Base-by-base conservation (phyloP, 2,113 vertebrate genomes). In the Leptosomus discolor region DNA sequence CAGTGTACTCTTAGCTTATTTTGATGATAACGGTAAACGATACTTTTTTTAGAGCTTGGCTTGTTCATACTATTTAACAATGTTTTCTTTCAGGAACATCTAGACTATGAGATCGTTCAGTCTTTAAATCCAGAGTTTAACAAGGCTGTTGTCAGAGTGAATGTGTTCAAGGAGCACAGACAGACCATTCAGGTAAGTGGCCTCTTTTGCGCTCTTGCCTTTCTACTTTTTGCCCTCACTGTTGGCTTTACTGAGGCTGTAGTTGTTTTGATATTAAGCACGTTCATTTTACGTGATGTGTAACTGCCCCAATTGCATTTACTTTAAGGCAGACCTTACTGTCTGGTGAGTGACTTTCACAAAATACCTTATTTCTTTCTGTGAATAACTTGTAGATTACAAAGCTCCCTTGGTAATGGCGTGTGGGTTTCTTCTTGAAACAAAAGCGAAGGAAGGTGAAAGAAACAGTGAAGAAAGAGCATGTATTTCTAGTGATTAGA, bases 61-160 rank as follows among this genome's bases (percentile, higher is more conserved):
- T 78, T 87, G 32, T 69, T 80, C 53, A 7, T 58, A 0, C 14
- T 41, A 36, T 94, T 92, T 91, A 80, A 68, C 46, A 57, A 29
- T 70, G 37, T 48, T 71, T 9, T 82, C 53, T 93, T 57, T 41
- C 84, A 99, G 99, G 99, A 99, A 84, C 99, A 99, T 88, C 97
- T 99, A 48, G 99, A 99, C 96, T 99, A 99, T 86, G 99, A 99
- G 97, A 99, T 99, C 37, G 99, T 99, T 94, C 99, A 99, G 97
- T 99, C 99, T 43, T 97, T 99, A 88, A 99, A 99, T 84, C 99
- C 99, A 0, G 99, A 99, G 93, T 99, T 99, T 97, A 99, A 99
- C 98, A 99, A 99, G 97, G 99, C 99, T 4, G 99, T 99, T 76
- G 99, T 99, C 82, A 98, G 99, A 75, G 99, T 99, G 65, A 99